Base-by-base conservation (phyloP, 2,888 invertebrate species). In the Drosophila nr. medialis region DNA sequence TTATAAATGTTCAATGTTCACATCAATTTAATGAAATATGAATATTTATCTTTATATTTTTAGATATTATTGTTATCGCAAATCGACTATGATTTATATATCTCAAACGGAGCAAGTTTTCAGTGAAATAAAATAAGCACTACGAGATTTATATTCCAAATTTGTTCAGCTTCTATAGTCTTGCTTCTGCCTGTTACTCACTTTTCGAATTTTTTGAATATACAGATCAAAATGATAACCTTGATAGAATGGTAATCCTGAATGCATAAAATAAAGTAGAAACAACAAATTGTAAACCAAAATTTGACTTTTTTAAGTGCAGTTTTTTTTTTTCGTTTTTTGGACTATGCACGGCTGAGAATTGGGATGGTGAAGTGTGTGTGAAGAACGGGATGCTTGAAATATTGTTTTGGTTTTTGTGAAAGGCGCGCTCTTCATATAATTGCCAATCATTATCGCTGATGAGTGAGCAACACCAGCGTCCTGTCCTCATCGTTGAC, bases 401-500 rank as follows among this genome's bases (percentile, higher is more conserved):
- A 34, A 55, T 45, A 30, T 42, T 45, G 24, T 18, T 71, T 53
- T 50, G 40, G n/a, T 49, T 62, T 62, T 62, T 73, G 73, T 72
- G 77, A 80, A 71, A 78, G 81, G 75, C 66, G 61, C 75, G 66
- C 65, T 66, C 73, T 53, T 69, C 65, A 75, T 76, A 86, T 90
- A 86, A 86, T 90, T 88, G 86, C 79, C 88, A 86, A 81, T 90
- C 86, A 86, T 86, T 90, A 90, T 90, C 86, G 76, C 88, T 86
- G 86, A 86, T 86, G 86, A 86, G 86, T 79, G 90, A 69, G 86
- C 81, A 83, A 88, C 86, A 21, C 29, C 56, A 32, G 13, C 32
- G 42, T 42, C 30, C 45, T 24, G 29, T 42, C 30, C 40, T 11
- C 27, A 27, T 38, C 30, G 45, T 48, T 38, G 54, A 21, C 67